Evolutionary conservation across 2,888 invertebrate genomes (phyloP).

Genomic region (Yponomeuta plumbellus): DNA sequence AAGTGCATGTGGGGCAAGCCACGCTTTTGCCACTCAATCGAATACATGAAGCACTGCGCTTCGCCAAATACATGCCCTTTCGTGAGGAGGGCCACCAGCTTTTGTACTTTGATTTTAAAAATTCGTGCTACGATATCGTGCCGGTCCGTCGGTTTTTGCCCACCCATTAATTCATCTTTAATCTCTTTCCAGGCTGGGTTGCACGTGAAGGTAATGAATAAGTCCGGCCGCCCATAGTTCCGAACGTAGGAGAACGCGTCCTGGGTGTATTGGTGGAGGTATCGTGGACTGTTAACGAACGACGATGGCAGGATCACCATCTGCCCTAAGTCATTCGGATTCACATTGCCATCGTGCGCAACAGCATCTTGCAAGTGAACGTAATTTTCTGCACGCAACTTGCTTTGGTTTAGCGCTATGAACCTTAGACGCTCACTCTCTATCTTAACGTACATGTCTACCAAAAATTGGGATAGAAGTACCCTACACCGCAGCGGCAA

Average conservation of each 20-base stretch:
- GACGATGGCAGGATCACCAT: constrained; percentile 32
- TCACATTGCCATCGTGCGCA: constrained; percentile 25
- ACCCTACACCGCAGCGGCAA: constrained; percentile 24
- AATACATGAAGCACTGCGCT: constrained; percentile 24
- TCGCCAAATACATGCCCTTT: constrained; percentile 25
- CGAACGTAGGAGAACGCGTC: constrained; percentile 33
- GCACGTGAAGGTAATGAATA: constrained; percentile 28
- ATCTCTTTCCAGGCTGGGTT: constrained; percentile 34
- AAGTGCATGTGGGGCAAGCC: constrained; percentile 22
- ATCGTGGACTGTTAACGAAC: constrained; percentile 28
- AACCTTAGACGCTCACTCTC: constrained; percentile 37
- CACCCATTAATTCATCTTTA: constrained; percentile 21
- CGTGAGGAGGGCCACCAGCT: constrained; percentile 25
- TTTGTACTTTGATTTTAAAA: constrained; percentile 26
- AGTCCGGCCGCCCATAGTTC: constrained; percentile 29
- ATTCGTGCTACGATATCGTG: constrained; percentile 33
- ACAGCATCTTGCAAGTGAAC: constrained; percentile 36
- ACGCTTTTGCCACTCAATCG: constrained; percentile 22
- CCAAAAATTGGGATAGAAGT: constrained; percentile 32
- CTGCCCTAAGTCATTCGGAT: constrained; percentile 28
- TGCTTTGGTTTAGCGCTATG: constrained; percentile 34
- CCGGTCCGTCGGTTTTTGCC: constrained; percentile 28
- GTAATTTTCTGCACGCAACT: constrained; percentile 32
- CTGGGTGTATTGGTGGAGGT: constrained; percentile 26
- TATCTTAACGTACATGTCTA: constrained; percentile 35